phyloP scores from a whole-genome alignment of 23 tunicate species.

The Styela clava region DNA sequence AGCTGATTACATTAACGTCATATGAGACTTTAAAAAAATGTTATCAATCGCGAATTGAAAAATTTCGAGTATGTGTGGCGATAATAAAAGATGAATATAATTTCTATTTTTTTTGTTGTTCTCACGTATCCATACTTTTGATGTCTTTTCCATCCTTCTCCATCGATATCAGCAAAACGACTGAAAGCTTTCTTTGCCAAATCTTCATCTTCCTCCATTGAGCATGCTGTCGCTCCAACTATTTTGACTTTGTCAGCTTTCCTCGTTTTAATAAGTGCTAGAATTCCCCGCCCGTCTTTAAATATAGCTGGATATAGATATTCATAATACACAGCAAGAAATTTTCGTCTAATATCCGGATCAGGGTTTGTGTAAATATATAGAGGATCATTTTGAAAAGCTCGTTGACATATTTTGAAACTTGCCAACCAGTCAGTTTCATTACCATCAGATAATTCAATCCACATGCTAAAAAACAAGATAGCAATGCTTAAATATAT shows the following conservation, averaged over 20 bases:
- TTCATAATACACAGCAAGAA: neutral
- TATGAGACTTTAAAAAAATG: no score
- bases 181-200: neutral
- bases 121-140: neutral
- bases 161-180: neutral
- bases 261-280: neutral
- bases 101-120: no score
- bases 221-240: neutral
- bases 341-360: constrained; percentile 17
- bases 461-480: constrained; percentile 15
- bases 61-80: no score
- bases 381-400: constrained; percentile 7
- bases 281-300: constrained; percentile 14
- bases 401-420: neutral
- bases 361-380: constrained; percentile 15
- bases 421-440: constrained; percentile 15
- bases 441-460: neutral
- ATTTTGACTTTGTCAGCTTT: neutral
- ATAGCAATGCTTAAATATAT: no score
- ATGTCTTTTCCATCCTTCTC: neutral
- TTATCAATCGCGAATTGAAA: neutral
- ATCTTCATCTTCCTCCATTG: neutral
- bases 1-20: no score
- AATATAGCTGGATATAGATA: constrained; percentile 3
- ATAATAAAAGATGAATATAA: no score